phyloP scores from a whole-genome alignment of 1,140 invertebrate genomes.

The Drosophila santomea region DNA sequence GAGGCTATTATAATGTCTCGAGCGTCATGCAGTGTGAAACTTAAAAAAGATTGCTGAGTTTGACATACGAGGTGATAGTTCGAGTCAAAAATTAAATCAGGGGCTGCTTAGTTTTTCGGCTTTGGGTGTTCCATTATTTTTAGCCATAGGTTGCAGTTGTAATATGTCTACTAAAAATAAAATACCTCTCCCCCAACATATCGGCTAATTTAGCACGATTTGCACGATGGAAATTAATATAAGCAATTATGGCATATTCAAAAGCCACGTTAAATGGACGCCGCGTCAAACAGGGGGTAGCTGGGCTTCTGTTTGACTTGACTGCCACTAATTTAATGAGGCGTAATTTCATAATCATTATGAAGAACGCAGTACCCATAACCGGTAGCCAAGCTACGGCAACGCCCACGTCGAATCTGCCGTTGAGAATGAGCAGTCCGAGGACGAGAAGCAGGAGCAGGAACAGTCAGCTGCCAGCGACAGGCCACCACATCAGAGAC shows the following conservation, averaged over 20 bases:
- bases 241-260: slow-evolving; percentile 53
- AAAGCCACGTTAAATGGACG: slow-evolving; percentile 8
- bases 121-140: no score
- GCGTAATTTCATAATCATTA: slow-evolving; percentile 50
- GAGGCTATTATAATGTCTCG: no score
- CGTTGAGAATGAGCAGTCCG: slow-evolving; percentile 3
- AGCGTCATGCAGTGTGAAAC: no score
- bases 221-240: slow-evolving; percentile 46
- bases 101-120: not conserved
- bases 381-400: slow-evolving; percentile 21
- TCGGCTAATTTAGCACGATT: slow-evolving; percentile 15
- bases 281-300: slow-evolving; percentile 13
- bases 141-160: no score
- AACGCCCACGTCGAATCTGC: slow-evolving; percentile 24
- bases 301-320: slow-evolving; percentile 42
- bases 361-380: slow-evolving; percentile 38
- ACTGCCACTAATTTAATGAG: slow-evolving; percentile 25
- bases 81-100: not conserved
- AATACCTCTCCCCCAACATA: not conserved
- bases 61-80: slow-evolving; percentile 14
- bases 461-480: slow-evolving; percentile 36
- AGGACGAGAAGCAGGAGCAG: slow-evolving; percentile 8
- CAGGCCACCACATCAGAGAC: slow-evolving; percentile 38
- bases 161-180: no score
- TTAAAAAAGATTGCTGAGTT: no score